Evolutionary conservation across 2,888 invertebrate genomes (phyloP).

Genomic region (Drosophila niveifrons): DNA sequence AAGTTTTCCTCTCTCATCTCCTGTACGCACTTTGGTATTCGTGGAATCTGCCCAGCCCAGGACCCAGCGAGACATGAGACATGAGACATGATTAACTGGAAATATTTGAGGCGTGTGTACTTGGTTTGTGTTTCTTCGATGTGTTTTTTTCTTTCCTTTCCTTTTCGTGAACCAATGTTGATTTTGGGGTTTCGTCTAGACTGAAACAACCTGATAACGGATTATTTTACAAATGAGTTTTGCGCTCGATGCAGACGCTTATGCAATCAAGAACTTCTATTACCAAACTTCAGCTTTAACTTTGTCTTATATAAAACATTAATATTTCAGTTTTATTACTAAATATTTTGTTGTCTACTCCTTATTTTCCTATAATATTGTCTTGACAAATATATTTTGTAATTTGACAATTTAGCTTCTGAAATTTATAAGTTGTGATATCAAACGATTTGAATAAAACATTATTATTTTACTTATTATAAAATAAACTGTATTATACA

Average conservation of each 20-base stretch:
- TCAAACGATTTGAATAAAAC: no score
- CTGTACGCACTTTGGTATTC: constrained; percentile 51
- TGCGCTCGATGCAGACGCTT: not conserved
- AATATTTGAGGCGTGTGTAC: constrained; percentile 74
- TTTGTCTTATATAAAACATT: not conserved
- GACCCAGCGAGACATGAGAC: constrained; percentile 34
- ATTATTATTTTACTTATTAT: no score
- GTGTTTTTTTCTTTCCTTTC: not conserved
- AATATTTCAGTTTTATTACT: no score
- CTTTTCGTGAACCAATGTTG: constrained; percentile 25
- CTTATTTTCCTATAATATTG: no score
- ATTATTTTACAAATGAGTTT: not conserved
- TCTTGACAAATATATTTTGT: no score
- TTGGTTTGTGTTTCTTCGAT: constrained; percentile 30
- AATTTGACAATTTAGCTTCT: no score
- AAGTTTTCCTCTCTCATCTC: constrained; percentile 59
- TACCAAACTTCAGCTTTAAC: constrained; percentile 11
- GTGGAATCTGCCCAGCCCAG: constrained; percentile 66
- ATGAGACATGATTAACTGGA: constrained; percentile 69
- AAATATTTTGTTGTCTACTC: no score
- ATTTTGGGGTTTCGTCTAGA: constrained; percentile 32
- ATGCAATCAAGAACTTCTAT: not conserved
- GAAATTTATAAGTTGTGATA: no score
- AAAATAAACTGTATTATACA: no score
- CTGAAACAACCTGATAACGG: constrained; percentile 11